Evolutionary conservation across 2,113 vertebrate species (phyloP), one percentile per base, ranked within the genome.

Genomic region (Brevimyrus niger): DNA sequence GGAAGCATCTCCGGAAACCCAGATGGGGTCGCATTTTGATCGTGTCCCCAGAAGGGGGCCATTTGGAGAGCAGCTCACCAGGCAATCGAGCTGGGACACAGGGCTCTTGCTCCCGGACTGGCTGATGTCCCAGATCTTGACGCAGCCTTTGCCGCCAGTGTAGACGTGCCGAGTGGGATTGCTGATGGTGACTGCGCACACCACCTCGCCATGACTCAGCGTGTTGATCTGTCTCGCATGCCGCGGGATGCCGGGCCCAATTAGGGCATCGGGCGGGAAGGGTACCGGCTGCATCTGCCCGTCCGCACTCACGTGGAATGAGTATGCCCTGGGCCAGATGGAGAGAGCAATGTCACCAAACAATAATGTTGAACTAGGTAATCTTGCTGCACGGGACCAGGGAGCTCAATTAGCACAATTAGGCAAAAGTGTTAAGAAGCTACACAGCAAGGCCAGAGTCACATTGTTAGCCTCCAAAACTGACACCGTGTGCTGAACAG

Each of bases 51-150:
- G 35, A 9, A 23, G 21, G 44, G 82, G 38, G 10, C 38, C 38
- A 82, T 42, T 87, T 1, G 1, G 85, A 87, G 69, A 15, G 27
- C 0, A 44, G 84, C 94, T 96, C 93, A 99, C 98, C 97, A 99
- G 93, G 93, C 98, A 99, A 93, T 99, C 98, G 48, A 99, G 97
- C 92, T 99, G 98, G 55, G 98, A 99, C 91, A 99, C 97, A 6
- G 98, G 98, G 92, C 97, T 99, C 96, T 99, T 99, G 96, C 97
- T 98, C 92, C 98, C 98, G 0, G 97, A 98, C 92, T 99, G 98
- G 95, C 98, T 98, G 95, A 99, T 99, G 93, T 99, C 98, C 98
- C 98, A 99, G 94, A 99, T 98, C 95, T 99, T 99, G 91, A 99
- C 98, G 0, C 98, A 99, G 86, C 98, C 98, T 92, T 99, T 99